phyloP scores from a whole-genome alignment of 2,888 invertebrate species.

The Hartigia nigra region DNA sequence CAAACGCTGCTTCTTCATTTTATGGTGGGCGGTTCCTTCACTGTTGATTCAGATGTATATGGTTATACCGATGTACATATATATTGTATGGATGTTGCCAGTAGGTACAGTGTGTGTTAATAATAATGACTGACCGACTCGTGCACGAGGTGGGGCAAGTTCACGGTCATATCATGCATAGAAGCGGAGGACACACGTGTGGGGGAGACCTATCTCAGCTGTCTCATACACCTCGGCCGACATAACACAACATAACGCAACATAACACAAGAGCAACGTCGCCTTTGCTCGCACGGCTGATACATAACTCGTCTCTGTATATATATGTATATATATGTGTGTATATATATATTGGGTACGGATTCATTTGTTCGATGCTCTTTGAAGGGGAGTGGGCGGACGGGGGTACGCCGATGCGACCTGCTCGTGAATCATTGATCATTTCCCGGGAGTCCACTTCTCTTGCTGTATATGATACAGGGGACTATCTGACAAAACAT shows the following conservation, averaged over 20 bases:
- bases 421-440: slow-evolving; percentile 3
- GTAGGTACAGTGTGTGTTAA: slow-evolving; percentile 41
- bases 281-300: background rate
- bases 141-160: slow-evolving; percentile 55
- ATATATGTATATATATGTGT: background rate
- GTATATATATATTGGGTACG: background rate
- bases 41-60: background rate
- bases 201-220: slow-evolving; percentile 13
- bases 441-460: slow-evolving; percentile 1
- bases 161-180: slow-evolving; percentile 55
- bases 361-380: background rate
- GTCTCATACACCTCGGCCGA: slow-evolving; percentile 14
- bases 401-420: background rate
- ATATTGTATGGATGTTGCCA: background rate
- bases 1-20: background rate
- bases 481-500: slow-evolving; percentile 1
- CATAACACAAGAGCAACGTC: background rate
- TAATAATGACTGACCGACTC: slow-evolving; percentile 57
- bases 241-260: slow-evolving; percentile 9
- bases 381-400: background rate
- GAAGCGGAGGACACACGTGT: slow-evolving; percentile 24
- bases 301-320: background rate
- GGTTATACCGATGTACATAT: background rate
- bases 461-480: background rate
- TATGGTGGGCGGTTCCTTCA: background rate